Conservation (phyloP, 2,888 invertebrate species). For the Dryobota labecula region DNA sequence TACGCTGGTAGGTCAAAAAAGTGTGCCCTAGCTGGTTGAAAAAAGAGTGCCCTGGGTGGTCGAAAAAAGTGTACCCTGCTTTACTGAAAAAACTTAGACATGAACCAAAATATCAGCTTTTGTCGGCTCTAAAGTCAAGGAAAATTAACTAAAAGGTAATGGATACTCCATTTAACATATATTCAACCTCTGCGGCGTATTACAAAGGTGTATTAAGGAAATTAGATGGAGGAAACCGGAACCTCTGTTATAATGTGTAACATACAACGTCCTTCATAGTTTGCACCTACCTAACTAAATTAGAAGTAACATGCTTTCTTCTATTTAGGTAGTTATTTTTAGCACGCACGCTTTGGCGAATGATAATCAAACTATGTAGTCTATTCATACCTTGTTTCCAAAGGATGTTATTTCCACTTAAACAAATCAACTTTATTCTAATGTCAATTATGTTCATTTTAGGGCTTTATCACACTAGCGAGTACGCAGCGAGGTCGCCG, state of each 20-base stretch:
- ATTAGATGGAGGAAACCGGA: constrained; percentile 32
- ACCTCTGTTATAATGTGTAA: not conserved
- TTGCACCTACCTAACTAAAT: not conserved
- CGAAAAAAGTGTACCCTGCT: not conserved
- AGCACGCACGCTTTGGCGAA: not conserved
- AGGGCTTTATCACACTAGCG: no score
- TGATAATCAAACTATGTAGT: not conserved
- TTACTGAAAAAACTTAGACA: not conserved
- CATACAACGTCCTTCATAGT: constrained; percentile 21
- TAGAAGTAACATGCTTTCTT: not conserved
- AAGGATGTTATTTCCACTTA: not conserved
- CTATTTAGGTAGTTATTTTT: not conserved
- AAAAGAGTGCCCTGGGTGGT: not conserved
- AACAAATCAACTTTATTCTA: not conserved
- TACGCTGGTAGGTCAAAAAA: not conserved
- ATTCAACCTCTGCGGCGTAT: not conserved
- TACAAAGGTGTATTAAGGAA: constrained; percentile 42
- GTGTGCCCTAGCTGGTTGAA: not conserved
- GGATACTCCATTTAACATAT: constrained; percentile 14
- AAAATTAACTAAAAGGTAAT: not conserved
- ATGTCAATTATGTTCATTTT: not conserved
- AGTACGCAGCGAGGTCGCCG: no score
- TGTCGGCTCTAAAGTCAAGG: not conserved
- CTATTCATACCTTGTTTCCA: no score
- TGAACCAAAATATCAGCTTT: not conserved